Evolutionary conservation across 2,888 invertebrate species (phyloP).

Genomic region (Drosophila imparisetae): DNA sequence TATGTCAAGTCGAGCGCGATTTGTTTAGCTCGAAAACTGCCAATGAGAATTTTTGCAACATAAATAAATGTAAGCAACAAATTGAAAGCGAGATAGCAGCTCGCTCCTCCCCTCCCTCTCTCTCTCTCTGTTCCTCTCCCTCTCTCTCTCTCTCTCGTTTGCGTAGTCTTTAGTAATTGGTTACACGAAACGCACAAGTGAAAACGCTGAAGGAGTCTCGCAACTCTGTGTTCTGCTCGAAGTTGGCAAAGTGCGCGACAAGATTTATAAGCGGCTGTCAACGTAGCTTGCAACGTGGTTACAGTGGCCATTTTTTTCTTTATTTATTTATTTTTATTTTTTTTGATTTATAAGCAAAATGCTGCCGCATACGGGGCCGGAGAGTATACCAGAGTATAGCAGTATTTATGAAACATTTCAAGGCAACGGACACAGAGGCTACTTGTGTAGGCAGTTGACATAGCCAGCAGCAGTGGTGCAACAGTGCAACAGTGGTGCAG

Average conservation of each 20-base stretch:
- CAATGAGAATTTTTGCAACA: constrained; percentile 73
- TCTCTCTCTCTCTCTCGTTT: constrained; percentile 5
- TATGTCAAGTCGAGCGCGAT: constrained; percentile 78
- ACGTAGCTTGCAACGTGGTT: constrained; percentile 45
- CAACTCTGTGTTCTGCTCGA: background rate
- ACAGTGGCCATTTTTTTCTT: constrained; percentile 42
- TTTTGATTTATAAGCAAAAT: constrained; percentile 82
- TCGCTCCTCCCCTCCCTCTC: background rate
- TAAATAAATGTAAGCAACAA: constrained; percentile 72
- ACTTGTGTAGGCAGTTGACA: constrained; percentile 78
- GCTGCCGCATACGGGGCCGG: constrained; percentile 59
- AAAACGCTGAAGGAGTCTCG: constrained; percentile 21
- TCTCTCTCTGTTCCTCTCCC: background rate
- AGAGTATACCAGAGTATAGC: constrained; percentile 14
- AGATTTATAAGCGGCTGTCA: constrained; percentile 82
- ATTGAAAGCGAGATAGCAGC: constrained; percentile 67
- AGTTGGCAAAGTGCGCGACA: constrained; percentile 73
- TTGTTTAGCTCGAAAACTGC: constrained; percentile 71
- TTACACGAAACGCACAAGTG: constrained; percentile 77
- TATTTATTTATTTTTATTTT: background rate
- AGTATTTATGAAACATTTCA: constrained; percentile 82
- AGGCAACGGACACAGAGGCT: constrained; percentile 69
- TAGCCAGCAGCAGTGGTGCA: constrained; percentile 33
- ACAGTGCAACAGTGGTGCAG: constrained; percentile 22
- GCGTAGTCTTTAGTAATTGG: constrained; percentile 71